A percentile compares a stretch with the other conserved stretches of the same genome.
phyloP scores from a whole-genome alignment of 2,113 vertebrate genomes.

The Tragelaphus scriptus region DNA sequence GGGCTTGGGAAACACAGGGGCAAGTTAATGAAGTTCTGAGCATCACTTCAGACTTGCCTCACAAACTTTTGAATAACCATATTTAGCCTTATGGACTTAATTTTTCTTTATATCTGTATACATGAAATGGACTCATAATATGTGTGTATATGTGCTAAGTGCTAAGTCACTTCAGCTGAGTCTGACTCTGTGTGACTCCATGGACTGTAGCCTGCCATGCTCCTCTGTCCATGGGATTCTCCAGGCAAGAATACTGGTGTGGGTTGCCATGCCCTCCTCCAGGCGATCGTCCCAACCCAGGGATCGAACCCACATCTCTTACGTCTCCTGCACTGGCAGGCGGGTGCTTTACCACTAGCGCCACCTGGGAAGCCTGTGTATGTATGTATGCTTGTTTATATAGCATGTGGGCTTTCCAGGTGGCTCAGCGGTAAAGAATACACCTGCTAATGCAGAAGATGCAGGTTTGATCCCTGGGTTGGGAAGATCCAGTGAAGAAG shows the following conservation, averaged over 20 bases:
- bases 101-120: background rate
- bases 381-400: too few species aligned
- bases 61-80: background rate
- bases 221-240: background rate
- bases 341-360: background rate
- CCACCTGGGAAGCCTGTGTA: background rate
- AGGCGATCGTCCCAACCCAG: background rate
- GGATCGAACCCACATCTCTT: background rate
- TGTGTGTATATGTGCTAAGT: background rate
- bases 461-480: background rate
- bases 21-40: background rate
- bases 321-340: background rate
- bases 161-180: background rate
- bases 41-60: background rate
- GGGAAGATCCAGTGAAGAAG: background rate
- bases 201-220: accelerated
- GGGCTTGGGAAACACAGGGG: background rate
- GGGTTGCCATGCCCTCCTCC: background rate
- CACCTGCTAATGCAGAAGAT: background rate
- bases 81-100: background rate
- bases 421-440: background rate
- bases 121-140: background rate
- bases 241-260: background rate
- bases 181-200: background rate
- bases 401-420: background rate